Conservation (phyloP, 1,140 invertebrate genomes). For the Telenomus remus region DNA sequence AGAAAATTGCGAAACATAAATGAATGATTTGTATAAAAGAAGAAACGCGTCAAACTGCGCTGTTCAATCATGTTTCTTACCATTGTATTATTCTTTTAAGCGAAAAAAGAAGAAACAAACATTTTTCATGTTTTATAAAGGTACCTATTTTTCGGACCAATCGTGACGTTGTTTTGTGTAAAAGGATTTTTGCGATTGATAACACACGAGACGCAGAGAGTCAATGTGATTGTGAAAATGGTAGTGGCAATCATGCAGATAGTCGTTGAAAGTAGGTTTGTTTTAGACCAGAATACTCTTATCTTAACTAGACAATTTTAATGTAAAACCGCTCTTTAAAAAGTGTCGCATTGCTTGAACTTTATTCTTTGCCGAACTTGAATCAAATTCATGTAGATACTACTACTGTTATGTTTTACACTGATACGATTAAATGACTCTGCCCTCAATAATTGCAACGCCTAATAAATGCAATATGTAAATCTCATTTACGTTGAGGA, state of each 20-base stretch:
- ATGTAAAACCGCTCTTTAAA: conserved; percentile 21
- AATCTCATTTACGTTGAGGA: conserved; percentile 23
- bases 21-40: too few species aligned
- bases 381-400: too few species aligned
- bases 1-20: too few species aligned
- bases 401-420: conserved; percentile 29
- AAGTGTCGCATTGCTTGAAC: conserved; percentile 22
- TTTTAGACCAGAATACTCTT: conserved; percentile 23
- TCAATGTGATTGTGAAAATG: conserved; percentile 47
- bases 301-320: conserved; percentile 23
- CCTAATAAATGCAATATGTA: conserved; percentile 37
- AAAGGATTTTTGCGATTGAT: conserved; percentile 19
- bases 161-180: conserved; percentile 38
- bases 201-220: conserved; percentile 21
- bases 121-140: too few species aligned
- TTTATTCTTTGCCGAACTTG: too few species aligned
- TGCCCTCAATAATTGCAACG: conserved; percentile 35
- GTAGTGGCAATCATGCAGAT: conserved; percentile 6
- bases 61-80: too few species aligned
- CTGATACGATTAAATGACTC: conserved; percentile 39
- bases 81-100: too few species aligned
- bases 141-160: too few species aligned
- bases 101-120: too few species aligned
- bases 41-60: too few species aligned
- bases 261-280: conserved; percentile 18